These are phyloP conservation scores for Tylochromis polylepis DNA, from an alignment of 2,113 vertebrate genomes.

Conservation along the genomic window DNA sequence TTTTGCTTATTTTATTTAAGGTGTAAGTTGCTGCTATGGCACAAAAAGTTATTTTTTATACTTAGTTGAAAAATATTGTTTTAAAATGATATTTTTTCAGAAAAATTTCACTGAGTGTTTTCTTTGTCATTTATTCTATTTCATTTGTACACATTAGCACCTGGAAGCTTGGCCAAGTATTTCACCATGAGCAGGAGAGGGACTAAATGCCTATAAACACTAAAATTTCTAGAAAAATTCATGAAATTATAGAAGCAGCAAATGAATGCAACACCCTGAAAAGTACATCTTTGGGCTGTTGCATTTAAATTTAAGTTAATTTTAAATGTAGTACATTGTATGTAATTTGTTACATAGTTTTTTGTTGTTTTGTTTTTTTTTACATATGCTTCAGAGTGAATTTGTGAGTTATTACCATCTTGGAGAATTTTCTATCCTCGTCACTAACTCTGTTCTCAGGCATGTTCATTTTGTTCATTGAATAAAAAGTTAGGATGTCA, in stretches of 20 bases:
- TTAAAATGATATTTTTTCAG: fast-evolving
- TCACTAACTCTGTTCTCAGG: fast-evolving
- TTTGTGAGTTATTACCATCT: background rate
- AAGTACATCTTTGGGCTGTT: background rate
- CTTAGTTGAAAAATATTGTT: background rate
- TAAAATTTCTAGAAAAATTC: background rate
- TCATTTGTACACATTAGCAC: background rate
- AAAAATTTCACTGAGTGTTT: background rate
- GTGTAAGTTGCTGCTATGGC: background rate
- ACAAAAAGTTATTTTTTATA: background rate
- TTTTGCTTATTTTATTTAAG: background rate
- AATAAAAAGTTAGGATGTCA: too few relatives aligned
- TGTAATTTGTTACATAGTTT: background rate
- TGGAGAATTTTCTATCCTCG: background rate
- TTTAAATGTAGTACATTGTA: background rate
- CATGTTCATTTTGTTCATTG: too few relatives aligned
- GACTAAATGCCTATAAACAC: background rate
- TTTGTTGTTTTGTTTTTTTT: too few relatives aligned
- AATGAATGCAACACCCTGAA: background rate
- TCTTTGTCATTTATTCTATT: background rate
- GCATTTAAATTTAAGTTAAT: background rate
- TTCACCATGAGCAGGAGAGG: background rate
- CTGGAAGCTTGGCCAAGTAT: background rate
- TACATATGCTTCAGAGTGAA: too few relatives aligned
- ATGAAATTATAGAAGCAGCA: background rate